Conservation (phyloP, 2,888 invertebrate genomes). For the Galerucella nymphaeae region DNA sequence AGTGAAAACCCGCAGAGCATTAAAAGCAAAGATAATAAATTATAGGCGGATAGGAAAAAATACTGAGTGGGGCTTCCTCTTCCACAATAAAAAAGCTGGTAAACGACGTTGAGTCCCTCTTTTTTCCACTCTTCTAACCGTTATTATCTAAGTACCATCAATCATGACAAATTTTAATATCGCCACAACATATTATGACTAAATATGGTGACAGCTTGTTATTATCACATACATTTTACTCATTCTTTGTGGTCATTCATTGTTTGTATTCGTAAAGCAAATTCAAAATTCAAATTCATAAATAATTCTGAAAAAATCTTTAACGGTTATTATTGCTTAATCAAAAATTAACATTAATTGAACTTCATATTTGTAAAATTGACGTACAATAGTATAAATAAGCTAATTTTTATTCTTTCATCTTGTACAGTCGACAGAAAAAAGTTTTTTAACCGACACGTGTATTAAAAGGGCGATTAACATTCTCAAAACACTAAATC, state of each 20-base stretch:
- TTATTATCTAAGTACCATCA: conserved; percentile 65
- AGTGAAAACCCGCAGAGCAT: not conserved
- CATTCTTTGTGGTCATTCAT: conserved; percentile 11
- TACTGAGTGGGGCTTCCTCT: conserved; percentile 28
- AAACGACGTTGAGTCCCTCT: conserved; percentile 47
- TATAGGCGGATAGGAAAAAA: conserved; percentile 46
- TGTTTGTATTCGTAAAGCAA: conserved; percentile 15
- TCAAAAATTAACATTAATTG: too few relatives aligned
- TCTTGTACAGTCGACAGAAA: too few relatives aligned
- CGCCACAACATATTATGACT: conserved; percentile 65
- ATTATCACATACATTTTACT: conserved; percentile 42
- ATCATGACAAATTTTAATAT: conserved; percentile 67
- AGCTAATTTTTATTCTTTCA: too few relatives aligned
- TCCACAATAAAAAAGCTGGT: conserved; percentile 53
- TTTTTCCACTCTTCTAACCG: conserved; percentile 56
- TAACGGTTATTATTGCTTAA: too few relatives aligned
- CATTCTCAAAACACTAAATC: too few relatives aligned
- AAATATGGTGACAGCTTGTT: conserved; percentile 64
- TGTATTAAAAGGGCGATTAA: too few relatives aligned
- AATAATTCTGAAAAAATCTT: too few relatives aligned
- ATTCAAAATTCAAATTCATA: not conserved
- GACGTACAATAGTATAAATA: too few relatives aligned
- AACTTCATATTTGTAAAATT: too few relatives aligned
- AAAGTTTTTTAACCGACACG: too few relatives aligned
- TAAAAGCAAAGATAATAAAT: conserved; percentile 46